Evolutionary conservation across 2,888 invertebrate species (phyloP).

Genomic region (Drosophila infuscata): DNA sequence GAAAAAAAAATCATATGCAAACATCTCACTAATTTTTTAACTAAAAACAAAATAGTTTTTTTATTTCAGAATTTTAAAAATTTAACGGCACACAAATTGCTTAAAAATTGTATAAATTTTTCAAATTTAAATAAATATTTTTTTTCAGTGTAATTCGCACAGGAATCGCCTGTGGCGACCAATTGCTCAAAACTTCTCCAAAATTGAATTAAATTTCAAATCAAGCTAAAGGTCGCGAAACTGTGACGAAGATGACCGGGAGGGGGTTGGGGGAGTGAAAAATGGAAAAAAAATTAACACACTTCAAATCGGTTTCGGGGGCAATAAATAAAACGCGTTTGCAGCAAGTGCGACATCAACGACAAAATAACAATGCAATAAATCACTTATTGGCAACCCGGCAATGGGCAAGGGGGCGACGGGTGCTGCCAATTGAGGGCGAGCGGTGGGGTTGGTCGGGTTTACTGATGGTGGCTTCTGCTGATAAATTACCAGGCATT

Average conservation of each 20-base stretch:
- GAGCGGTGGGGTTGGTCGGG: background rate
- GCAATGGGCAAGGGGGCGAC: background rate
- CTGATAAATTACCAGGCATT: slow-evolving; percentile 69
- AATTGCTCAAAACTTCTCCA: slow-evolving; percentile 2
- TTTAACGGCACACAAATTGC: background rate
- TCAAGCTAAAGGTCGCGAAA: slow-evolving; percentile 16
- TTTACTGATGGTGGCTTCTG: slow-evolving; percentile 16
- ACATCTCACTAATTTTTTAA: background rate
- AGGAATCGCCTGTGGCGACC: slow-evolving; percentile 16
- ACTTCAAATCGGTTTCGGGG: slow-evolving; percentile 53
- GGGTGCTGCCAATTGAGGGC: background rate
- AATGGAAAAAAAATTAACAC: slow-evolving; percentile 73
- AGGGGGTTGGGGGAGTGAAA: slow-evolving; percentile 9
- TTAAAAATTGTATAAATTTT: background rate
- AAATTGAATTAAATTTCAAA: slow-evolving; percentile 21
- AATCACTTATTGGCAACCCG: slow-evolving; percentile 66
- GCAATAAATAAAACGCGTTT: slow-evolving; percentile 57
- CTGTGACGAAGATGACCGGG: slow-evolving; percentile 26
- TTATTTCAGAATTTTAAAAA: background rate
- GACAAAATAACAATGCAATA: slow-evolving; percentile 78
- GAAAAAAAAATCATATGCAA: too few relatives aligned
- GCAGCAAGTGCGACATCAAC: slow-evolving; percentile 76
- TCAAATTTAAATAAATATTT: background rate
- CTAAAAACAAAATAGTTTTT: background rate
- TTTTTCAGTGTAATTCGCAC: background rate